Evolutionary conservation across 1,140 invertebrate species (phyloP).

Genomic region (Scylla paramamosain): DNA sequence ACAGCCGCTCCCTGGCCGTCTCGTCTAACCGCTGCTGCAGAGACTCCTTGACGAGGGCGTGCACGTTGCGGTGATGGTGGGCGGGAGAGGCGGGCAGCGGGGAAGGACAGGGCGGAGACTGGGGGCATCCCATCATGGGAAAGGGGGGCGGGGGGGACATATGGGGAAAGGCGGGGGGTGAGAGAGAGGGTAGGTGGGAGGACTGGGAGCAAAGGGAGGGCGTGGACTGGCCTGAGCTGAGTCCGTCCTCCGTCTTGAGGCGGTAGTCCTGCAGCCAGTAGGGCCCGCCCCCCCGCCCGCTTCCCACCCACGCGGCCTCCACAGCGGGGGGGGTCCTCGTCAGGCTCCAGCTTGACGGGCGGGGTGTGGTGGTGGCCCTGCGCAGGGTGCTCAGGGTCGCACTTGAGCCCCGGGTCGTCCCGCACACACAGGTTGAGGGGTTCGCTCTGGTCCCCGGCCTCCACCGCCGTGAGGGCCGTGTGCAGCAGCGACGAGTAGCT

Average conservation of each 20-base stretch:
- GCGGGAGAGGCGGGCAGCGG: slow-evolving; percentile 54
- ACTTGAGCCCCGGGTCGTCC: slow-evolving; percentile 82
- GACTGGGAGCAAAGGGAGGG: slow-evolving; percentile 77
- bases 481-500: slow-evolving; percentile 75
- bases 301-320: slow-evolving; percentile 48
- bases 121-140: slow-evolving; percentile 32
- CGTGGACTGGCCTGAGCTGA: slow-evolving; percentile 77
- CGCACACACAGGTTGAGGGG: slow-evolving; percentile 91
- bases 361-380: slow-evolving; percentile 50
- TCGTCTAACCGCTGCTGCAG: slow-evolving; percentile 72
- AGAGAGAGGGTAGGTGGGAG: slow-evolving; percentile 75
- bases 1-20: slow-evolving; percentile 67
- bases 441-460: slow-evolving; percentile 83
- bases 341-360: slow-evolving; percentile 64
- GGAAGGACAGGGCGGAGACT: slow-evolving; percentile 51
- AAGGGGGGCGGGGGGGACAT: slow-evolving; percentile 63
- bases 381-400: slow-evolving; percentile 59
- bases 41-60: slow-evolving; percentile 73
- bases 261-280: slow-evolving; percentile 77
- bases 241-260: slow-evolving; percentile 76
- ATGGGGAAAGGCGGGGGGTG: slow-evolving; percentile 69
- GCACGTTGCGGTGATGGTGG: slow-evolving; percentile 66
- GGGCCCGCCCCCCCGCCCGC: slow-evolving; percentile 50
- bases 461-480: slow-evolving; percentile 64
- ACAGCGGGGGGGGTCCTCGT: slow-evolving; percentile 58